Conservation (phyloP, 2,113 vertebrate genomes). For the Rhipidura dahli region DNA sequence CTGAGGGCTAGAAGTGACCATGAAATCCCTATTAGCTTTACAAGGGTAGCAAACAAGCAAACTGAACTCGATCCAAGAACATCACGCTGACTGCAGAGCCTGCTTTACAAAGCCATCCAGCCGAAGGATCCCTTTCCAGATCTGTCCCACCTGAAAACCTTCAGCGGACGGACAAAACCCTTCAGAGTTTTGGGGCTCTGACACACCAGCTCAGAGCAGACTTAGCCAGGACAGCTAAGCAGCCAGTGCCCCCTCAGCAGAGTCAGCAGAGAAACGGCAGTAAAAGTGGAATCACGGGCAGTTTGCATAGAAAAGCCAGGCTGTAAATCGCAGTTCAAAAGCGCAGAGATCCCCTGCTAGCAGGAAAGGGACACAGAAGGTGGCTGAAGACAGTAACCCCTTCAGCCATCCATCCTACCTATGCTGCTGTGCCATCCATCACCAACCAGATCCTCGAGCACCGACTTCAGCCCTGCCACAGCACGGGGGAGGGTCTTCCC, state of each 20-base stretch:
- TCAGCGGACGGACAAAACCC: not conserved
- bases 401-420: conserved; percentile 23
- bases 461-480: not conserved
- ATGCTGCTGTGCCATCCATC: not conserved
- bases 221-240: not conserved
- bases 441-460: not conserved
- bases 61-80: conserved; percentile 34
- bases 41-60: conserved; percentile 29
- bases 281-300: conserved; percentile 23
- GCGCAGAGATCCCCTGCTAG: conserved; percentile 22
- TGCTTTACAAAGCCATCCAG: not conserved
- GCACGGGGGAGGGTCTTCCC: not conserved
- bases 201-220: not conserved
- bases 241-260: not conserved
- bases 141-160: conserved; percentile 1
- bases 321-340: conserved; percentile 43
- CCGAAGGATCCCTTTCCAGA: not conserved
- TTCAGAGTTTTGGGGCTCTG: not conserved
- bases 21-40: conserved; percentile 44
- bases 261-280: not conserved
- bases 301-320: conserved; percentile 30
- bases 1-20: conserved; percentile 22
- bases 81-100: not conserved
- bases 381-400: conserved; percentile 35
- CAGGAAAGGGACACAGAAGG: not conserved